These are phyloP conservation scores for Liparis tanakae DNA, from an alignment of 2,797 vertebrate genomes.

Conservation along the genomic window DNA sequence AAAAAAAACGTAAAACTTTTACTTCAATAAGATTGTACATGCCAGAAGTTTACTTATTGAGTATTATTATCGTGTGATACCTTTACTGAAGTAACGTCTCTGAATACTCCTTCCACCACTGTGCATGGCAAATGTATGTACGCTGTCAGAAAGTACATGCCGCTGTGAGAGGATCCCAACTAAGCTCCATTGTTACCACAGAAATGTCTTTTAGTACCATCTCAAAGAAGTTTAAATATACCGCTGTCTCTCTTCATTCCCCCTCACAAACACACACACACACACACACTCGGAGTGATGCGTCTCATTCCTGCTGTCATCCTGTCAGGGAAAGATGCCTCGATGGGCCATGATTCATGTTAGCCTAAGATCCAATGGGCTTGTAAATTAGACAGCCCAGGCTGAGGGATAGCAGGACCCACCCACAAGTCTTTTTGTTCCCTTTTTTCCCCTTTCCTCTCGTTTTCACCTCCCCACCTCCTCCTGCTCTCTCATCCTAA, in stretches of 20 bases:
- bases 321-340: constrained; percentile 69
- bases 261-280: constrained; percentile 11
- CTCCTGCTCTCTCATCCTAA: constrained; percentile 8
- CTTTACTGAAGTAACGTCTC: not conserved
- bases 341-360: constrained; percentile 76
- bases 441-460: constrained; percentile 26
- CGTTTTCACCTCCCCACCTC: constrained; percentile 28
- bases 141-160: constrained; percentile 18
- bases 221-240: constrained; percentile 55
- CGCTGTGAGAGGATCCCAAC: constrained; percentile 38
- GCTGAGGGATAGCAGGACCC: constrained; percentile 61
- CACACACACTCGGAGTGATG: constrained; percentile 47
- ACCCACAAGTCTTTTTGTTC: constrained; percentile 30
- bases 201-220: constrained; percentile 50
- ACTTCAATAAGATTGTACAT: not conserved
- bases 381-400: constrained; percentile 76
- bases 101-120: not conserved
- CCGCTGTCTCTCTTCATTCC: constrained; percentile 18
- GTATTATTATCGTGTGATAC: not conserved
- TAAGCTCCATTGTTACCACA: constrained; percentile 46
- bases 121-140: constrained; percentile 1
- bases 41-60: not conserved
- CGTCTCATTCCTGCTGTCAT: constrained; percentile 74
- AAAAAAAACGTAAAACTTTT: not conserved
- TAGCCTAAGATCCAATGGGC: constrained; percentile 79